Base-by-base conservation (phyloP, 1,140 invertebrate species). In the Zaprionus tsacasi region DNA sequence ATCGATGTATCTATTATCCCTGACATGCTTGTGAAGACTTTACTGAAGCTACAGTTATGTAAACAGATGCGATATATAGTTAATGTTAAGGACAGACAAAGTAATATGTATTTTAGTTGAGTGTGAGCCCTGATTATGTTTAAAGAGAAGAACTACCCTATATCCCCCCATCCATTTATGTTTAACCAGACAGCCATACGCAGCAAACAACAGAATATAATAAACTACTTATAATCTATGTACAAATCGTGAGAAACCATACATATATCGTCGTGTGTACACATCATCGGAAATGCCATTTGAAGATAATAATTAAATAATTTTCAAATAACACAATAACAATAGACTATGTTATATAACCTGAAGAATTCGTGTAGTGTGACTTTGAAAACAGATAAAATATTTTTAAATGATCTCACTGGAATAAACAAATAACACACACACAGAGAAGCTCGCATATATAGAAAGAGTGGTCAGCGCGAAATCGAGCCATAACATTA, bases 371-470 rank as follows among this genome's bases (percentile, higher is more conserved):
- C 60, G 74, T 57, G 54, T 60, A 73, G 57, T 54, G 71, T 4
- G 35, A 58, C 45, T 55, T 79, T 45, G 55, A 72, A 71, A 79
- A 67, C 36, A 50, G 50, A 52, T 50, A 35, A 60, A 60, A 63
- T 82, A 70, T 50, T 65, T 72, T 82, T 67, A 55, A 87, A 81
- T 89, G 85, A 89, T 89, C 85, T 89, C 85, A 89, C 81, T 79
- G 81, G 43, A 63, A 77, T 77, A 77, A 81, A 68, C 66, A 69
- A 69, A 33, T 27, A 60, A 56, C 17, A 50, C 17, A 25, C 45
- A 35, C 38, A 65, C 17, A 66, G 27, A 72, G 27, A 72, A 76
- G 52, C 67, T 54, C 33, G 33, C 7, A 35, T 35, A 35, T 8
- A 35, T 8, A 35, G 33, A 35, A 35, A 35, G 10, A 35, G 33